Evolutionary conservation across 2,888 invertebrate species (phyloP).

Genomic region (Synergus japonicus): DNA sequence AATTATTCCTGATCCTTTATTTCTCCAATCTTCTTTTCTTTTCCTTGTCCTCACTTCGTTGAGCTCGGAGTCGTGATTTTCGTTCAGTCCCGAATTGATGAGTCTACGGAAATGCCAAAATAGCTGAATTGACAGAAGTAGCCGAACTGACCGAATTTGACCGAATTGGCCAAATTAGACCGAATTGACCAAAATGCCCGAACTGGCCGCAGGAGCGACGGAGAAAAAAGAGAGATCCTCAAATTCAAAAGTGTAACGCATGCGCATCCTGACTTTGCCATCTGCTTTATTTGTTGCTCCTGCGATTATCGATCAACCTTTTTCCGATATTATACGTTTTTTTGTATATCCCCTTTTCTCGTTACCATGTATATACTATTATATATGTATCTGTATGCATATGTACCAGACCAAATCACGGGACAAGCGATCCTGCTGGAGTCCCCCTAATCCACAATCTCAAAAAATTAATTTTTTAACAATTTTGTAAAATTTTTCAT

Average conservation of each 20-base stretch:
- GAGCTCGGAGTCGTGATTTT: constrained; percentile 21
- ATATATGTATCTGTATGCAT: constrained; percentile 48
- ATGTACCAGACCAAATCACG: constrained; percentile 50
- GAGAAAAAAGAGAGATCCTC: constrained; percentile 40
- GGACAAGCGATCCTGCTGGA: constrained; percentile 41
- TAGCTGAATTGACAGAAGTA: not conserved
- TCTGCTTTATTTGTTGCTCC: constrained; percentile 42
- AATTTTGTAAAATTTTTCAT: not conserved
- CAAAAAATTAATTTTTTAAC: not conserved
- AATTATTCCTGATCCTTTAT: not conserved
- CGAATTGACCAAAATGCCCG: not conserved
- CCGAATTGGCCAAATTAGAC: constrained; percentile 11
- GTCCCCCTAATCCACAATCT: constrained; percentile 26
- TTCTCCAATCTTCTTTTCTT: not conserved
- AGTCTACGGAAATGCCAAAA: not conserved
- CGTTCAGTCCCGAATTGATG: not conserved
- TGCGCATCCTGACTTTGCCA: constrained; percentile 39
- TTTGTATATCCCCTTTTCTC: constrained; percentile 42
- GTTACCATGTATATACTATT: constrained; percentile 51
- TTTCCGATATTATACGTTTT: constrained; percentile 42
- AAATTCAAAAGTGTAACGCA: constrained; percentile 34
- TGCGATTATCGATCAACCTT: constrained; percentile 30
- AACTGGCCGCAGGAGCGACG: constrained; percentile 24
- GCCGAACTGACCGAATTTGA: constrained; percentile 20
- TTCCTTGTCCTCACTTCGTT: constrained; percentile 3